phyloP scores from a whole-genome alignment of 35 echinoderm and acorn worm genomes.

The Ophioderma brevispina region DNA sequence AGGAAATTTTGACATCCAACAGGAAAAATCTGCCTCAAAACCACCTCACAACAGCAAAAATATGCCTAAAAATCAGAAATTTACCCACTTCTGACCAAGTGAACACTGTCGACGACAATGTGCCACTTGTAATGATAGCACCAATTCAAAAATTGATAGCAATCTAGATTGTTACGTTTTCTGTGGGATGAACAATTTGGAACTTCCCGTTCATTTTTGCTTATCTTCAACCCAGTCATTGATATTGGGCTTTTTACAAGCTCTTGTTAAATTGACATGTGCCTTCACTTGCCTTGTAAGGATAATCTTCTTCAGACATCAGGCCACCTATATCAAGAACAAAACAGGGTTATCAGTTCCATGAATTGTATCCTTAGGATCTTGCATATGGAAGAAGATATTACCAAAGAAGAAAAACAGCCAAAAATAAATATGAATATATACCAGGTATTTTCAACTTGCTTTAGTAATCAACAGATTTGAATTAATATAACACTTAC shows the following conservation, averaged over 20 bases:
- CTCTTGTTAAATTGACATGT: slow-evolving; percentile 74
- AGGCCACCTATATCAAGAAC: slow-evolving; percentile 69
- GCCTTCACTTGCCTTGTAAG: slow-evolving; percentile 72
- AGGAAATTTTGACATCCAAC: too few species aligned
- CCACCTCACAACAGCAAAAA: too few species aligned
- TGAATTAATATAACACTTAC: background rate
- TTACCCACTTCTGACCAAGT: too few species aligned
- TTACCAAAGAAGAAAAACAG: background rate
- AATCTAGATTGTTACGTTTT: background rate
- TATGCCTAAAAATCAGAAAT: too few species aligned
- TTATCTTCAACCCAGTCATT: slow-evolving; percentile 80
- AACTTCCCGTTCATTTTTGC: slow-evolving; percentile 81
- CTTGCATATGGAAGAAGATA: background rate
- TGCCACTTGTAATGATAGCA: too few species aligned
- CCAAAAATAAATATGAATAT: background rate
- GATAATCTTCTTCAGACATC: slow-evolving; percentile 64
- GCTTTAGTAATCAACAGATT: background rate
- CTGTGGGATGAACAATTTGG: background rate
- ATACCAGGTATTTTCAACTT: background rate
- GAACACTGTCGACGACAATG: too few species aligned
- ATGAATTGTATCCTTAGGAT: too few species aligned
- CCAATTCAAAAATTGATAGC: too few species aligned
- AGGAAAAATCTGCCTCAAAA: too few species aligned
- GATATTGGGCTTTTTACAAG: slow-evolving; percentile 56
- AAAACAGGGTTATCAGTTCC: too few species aligned